These are phyloP conservation scores for Aegypius monachus DNA, from an alignment of 2,113 vertebrate species.

Conservation along the genomic window DNA sequence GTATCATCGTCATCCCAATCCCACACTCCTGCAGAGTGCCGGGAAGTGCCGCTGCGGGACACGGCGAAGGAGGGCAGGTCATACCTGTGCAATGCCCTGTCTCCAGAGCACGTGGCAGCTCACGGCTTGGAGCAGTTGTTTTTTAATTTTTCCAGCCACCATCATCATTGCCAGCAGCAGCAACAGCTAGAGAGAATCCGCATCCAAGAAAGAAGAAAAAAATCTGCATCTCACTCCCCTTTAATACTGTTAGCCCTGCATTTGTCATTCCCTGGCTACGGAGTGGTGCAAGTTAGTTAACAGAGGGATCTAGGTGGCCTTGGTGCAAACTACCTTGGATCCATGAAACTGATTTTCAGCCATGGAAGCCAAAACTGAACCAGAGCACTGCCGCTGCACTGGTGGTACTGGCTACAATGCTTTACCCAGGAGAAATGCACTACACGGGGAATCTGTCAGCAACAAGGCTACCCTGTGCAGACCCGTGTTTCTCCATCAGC, in stretches of 20 bases:
- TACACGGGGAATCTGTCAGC: neutral
- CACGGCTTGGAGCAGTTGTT: neutral
- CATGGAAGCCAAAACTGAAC: neutral
- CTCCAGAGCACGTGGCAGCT: neutral
- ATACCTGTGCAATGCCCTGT: neutral
- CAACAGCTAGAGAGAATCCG: neutral
- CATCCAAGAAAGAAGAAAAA: neutral
- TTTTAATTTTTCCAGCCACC: neutral
- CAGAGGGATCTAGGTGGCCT: neutral
- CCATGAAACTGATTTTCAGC: neutral
- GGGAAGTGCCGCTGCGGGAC: neutral
- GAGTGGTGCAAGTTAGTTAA: neutral
- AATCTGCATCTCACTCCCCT: neutral
- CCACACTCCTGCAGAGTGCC: neutral
- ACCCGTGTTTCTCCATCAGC: neutral
- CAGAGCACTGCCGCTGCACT: rapidly evolving
- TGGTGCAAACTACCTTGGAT: neutral
- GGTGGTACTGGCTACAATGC: rapidly evolving
- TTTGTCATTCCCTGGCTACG: neutral
- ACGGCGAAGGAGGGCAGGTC: rapidly evolving
- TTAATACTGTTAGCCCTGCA: neutral
- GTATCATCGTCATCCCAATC: rapidly evolving
- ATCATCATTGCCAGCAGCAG: neutral
- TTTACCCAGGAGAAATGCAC: neutral
- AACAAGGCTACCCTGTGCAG: neutral